These are phyloP conservation scores for Hylaea fasciaria DNA, from an alignment of 2,888 invertebrate species.

Conservation along the genomic window DNA sequence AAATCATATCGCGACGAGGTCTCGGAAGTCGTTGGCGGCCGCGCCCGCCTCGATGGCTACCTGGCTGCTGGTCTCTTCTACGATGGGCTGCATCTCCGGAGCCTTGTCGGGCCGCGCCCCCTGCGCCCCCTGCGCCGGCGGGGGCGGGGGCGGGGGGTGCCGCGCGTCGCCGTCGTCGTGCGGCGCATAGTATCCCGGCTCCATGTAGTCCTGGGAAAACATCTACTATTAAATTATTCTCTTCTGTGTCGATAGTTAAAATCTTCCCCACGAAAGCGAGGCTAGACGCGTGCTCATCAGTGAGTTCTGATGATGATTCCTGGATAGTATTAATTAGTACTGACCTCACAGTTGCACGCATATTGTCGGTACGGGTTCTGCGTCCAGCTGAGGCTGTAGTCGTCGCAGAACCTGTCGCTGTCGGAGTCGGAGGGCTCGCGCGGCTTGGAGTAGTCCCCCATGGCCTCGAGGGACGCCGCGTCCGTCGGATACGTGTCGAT, in stretches of 20 bases:
- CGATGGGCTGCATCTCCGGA: constrained; percentile 55
- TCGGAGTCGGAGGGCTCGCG: constrained; percentile 65
- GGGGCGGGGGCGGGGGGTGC: too few relatives aligned
- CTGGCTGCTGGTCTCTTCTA: constrained; percentile 73
- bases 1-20: constrained; percentile 37
- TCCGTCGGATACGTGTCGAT: constrained; percentile 60
- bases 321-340: too few relatives aligned
- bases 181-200: too few relatives aligned
- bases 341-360: constrained; percentile 58
- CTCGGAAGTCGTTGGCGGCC: constrained; percentile 43
- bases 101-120: constrained; percentile 14
- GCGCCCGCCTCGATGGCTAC: constrained; percentile 64
- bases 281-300: too few relatives aligned
- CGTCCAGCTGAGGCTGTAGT: constrained; percentile 61
- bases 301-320: too few relatives aligned
- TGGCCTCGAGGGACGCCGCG: constrained; percentile 68
- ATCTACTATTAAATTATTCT: too few relatives aligned
- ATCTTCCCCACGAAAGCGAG: too few relatives aligned
- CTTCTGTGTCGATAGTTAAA: too few relatives aligned
- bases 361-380: constrained; percentile 57
- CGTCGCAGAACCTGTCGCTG: constrained; percentile 62
- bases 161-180: too few relatives aligned
- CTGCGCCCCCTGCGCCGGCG: background rate
- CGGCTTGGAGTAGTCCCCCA: constrained; percentile 71
- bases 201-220: too few relatives aligned